phyloP scores from a whole-genome alignment of 37 sponge, comb jelly and placozoan species.

The Mnemiopsis leidyi region DNA sequence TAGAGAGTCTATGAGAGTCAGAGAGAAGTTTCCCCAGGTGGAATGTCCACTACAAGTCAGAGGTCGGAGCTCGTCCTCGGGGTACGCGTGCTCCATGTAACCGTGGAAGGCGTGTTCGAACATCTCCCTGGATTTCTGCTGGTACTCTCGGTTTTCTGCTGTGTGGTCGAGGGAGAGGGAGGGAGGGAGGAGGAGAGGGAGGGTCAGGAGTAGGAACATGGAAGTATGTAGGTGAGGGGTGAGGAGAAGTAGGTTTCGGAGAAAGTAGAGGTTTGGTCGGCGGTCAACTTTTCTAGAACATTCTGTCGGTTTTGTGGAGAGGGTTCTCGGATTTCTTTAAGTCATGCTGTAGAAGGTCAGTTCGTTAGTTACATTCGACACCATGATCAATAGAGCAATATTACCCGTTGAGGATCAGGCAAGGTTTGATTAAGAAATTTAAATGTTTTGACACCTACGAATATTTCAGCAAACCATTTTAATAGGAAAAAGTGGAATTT shows the following conservation, averaged over 20 bases:
- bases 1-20: constrained; percentile 76
- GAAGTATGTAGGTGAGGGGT: background rate
- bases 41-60: constrained; percentile 70
- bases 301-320: no score
- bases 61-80: constrained; percentile 75
- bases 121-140: constrained; percentile 71
- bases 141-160: background rate
- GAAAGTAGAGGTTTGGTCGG: background rate
- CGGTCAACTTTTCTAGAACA: no score
- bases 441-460: no score
- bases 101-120: constrained; percentile 79
- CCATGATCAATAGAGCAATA: no score
- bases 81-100: constrained; percentile 79
- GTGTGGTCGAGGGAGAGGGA: background rate
- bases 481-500: no score
- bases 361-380: no score
- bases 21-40: constrained; percentile 80
- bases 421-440: no score
- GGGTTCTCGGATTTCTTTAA: no score
- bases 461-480: no score
- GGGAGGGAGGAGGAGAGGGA: background rate
- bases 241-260: background rate
- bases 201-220: background rate
- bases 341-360: no score
- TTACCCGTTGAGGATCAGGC: no score